Evolutionary conservation across 2,797 vertebrate genomes (phyloP), one percentile per base, ranked within the genome.

Genomic region (Lutjanus campechanus): DNA sequence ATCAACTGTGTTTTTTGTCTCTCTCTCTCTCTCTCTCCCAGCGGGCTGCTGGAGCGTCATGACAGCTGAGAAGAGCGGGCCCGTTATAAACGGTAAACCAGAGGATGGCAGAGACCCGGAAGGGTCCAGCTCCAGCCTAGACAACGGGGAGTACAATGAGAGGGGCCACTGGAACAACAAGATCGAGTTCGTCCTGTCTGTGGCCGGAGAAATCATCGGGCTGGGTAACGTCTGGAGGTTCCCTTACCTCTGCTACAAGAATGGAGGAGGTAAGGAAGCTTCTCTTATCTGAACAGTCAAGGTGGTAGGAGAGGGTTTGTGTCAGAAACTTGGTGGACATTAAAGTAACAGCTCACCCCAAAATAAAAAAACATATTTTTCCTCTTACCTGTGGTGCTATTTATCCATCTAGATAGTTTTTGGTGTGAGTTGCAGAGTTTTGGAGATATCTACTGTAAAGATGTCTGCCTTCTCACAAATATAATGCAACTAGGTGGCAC

Each of bases 101-200:
- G 98, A 99, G 88, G 97, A 98, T 87, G 91, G 95, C 84, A 96
- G 94, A 91, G 98, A 97, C 90, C 91, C 95, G 49, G 96, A 98
- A 92, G 96, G 96, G 79, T 96, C 96, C 56, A 95, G 90, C 22
- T 91, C 95, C 92, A 97, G 94, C 90, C 92, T 96, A 2, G 97
- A 97, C 89, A 96, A 96, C 80, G 94, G 94, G 90, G 81, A 76
- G 40, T 97, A 99, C 92, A 97, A 97, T 63, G 98, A 99, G 92
- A 96, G 98, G 76, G 98, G 98, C 78, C 98, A 99, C 46, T 99
- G 98, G 98, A 99, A 97, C 95, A 99, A 98, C 92, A 99, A 99
- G 95, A 93, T 99, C 55, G 98, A 99, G 94, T 99, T 99, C 89
- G 84, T 99, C 88, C 95, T 99, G 83, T 99, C 98, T 46, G 98